These are phyloP conservation scores for Lacanobia oleracea DNA, from an alignment of 2,888 invertebrate species.

Conservation along the genomic window DNA sequence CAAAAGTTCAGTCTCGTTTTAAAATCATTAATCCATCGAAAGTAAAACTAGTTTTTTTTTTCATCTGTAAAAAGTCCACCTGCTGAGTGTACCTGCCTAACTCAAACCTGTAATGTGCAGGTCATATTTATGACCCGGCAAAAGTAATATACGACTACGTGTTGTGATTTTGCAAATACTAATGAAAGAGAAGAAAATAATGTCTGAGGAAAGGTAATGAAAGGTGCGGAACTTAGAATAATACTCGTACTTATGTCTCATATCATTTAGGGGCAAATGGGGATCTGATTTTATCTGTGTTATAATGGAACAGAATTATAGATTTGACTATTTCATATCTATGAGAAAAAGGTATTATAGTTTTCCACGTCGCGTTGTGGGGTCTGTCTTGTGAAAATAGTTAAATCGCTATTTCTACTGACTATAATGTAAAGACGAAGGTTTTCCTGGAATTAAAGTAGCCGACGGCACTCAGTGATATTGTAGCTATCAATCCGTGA, in stretches of 20 bases:
- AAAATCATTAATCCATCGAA: fast-evolving
- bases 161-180: conserved; percentile 64
- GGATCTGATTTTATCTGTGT: neutral
- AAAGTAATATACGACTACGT: conserved; percentile 64
- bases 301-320: too few species aligned
- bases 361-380: too few species aligned
- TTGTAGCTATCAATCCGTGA: too few species aligned
- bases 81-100: conserved; percentile 18
- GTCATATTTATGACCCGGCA: conserved; percentile 62
- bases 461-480: too few species aligned
- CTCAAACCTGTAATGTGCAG: conserved; percentile 43
- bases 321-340: too few species aligned
- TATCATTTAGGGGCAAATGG: conserved; percentile 13
- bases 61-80: conserved; percentile 15
- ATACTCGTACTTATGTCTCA: conserved; percentile 25
- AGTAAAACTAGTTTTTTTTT: neutral
- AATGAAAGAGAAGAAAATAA: conserved; percentile 52
- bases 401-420: too few species aligned
- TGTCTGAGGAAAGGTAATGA: conserved; percentile 42
- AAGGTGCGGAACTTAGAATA: conserved; percentile 38
- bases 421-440: too few species aligned
- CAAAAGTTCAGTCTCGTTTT: neutral
- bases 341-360: too few species aligned
- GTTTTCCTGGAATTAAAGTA: too few species aligned
- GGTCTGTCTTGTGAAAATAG: too few species aligned